Base-by-base conservation (phyloP, 2,797 vertebrate species). In the Sparus aurata region DNA sequence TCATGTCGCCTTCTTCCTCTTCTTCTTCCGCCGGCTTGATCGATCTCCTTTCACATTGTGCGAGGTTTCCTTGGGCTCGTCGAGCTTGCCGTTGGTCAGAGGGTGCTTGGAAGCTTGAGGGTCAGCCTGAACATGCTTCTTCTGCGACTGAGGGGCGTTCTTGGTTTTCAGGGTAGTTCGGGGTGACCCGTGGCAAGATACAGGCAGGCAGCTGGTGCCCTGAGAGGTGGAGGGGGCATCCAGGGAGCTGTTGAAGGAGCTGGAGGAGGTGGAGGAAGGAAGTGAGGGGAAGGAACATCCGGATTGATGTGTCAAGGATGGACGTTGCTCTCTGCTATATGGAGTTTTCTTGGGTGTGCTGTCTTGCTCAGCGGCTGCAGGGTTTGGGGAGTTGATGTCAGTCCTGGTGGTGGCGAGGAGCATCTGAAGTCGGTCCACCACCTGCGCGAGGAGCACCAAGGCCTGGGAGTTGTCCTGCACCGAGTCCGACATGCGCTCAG, bases 391-490 rank as follows among this genome's bases (percentile, higher is more conserved):
- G 38, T 5, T 59, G 18, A 58, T 11, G 1, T 91, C 71, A 0
- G 75, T n/a, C 69, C 69, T 77, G 66, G 69, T 38, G 69, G 81
- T 0, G 2, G 71, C 12, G 1, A 95, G 80, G 23, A 94, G 75
- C 0, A 15, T 61, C 73, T 95, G 93, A 27, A 95, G 89, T 43
- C 83, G 88, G 20, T 94, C 92, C 65, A 95, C 87, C 52, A 93
- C 92, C 78, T 91, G 85, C 0, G 89, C 82, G 69, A 95, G 91
- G 49, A 94, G 87, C 1, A 75, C 57, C 55, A 95, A 49, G 10
- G 93, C 93, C 60, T 87, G 91, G 0, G 92, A 91, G 79, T 94
- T 94, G 76, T 93, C 93, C 82, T 93, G 92, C 18, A 93, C 87
- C 0, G 90, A 93, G 69, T 93, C 91, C 0, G 92, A 93, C 84